phyloP scores from a whole-genome alignment of 2,797 vertebrate genomes.

The Sylvilagus floridanus region DNA sequence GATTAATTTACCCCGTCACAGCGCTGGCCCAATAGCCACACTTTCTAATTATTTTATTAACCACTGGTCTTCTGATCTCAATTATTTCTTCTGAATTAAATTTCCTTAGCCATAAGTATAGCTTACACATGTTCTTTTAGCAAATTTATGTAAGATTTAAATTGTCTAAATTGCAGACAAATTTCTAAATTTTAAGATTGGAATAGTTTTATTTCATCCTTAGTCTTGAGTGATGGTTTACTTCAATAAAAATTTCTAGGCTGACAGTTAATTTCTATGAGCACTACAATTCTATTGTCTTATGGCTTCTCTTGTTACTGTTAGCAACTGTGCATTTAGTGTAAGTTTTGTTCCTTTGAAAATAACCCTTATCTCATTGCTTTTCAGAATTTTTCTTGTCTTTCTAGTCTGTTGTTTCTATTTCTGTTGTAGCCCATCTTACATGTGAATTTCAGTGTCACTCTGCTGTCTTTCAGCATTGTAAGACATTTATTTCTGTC shows the following conservation, averaged over 20 bases:
- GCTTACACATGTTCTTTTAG: constrained; percentile 19
- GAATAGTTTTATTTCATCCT: constrained; percentile 62
- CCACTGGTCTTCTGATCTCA: not conserved
- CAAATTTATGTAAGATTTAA: constrained; percentile 21
- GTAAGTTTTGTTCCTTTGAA: constrained; percentile 47
- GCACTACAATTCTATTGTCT: not conserved
- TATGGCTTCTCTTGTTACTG: not conserved
- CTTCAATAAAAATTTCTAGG: constrained; percentile 42
- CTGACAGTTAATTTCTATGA: constrained; percentile 50
- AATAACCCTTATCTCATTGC: constrained; percentile 8
- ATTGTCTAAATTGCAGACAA: not conserved
- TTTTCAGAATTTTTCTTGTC: constrained; percentile 24
- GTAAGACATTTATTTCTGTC: not conserved
- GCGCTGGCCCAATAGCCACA: no score
- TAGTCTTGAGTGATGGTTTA: constrained; percentile 29
- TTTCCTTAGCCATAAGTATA: constrained; percentile 16
- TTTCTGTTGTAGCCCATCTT: not conserved
- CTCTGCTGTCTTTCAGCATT: not conserved
- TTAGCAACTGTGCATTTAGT: not conserved
- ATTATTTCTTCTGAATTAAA: constrained; percentile 24
- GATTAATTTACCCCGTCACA: no score
- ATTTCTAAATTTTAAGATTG: not conserved
- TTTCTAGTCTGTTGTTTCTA: not conserved
- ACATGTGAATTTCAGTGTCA: not conserved
- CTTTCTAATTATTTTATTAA: constrained; percentile 36